These are phyloP conservation scores for Hycleus phaleratus DNA, from an alignment of 1,140 invertebrate species.

Conservation along the genomic window DNA sequence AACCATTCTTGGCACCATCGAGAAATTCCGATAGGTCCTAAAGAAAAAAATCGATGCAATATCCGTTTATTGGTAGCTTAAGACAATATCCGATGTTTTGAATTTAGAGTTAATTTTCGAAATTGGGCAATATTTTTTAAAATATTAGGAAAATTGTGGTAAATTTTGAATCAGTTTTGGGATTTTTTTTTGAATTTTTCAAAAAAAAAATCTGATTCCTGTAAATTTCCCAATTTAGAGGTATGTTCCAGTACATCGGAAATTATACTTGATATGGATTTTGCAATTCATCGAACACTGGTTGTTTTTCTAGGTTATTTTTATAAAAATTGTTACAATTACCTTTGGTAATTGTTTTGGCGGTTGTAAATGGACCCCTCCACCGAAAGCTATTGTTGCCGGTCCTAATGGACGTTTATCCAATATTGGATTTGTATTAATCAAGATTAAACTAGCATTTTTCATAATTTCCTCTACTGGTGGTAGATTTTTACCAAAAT, in stretches of 20 bases:
- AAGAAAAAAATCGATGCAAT: slow-evolving; percentile 6
- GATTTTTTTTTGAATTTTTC: too few relatives aligned
- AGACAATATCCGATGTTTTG: too few relatives aligned
- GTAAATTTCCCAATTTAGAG: too few relatives aligned
- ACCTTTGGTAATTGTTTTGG: slow-evolving; percentile 34
- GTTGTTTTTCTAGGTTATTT: too few relatives aligned
- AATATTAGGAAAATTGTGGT: too few relatives aligned
- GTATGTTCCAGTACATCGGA: too few relatives aligned
- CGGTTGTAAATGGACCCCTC: slow-evolving; percentile 38
- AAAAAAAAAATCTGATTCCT: too few relatives aligned
- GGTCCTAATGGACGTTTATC: slow-evolving; percentile 5
- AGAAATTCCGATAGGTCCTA: slow-evolving; percentile 43
- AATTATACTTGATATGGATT: too few relatives aligned
- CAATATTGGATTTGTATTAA: slow-evolving; percentile 31
- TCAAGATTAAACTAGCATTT: slow-evolving; percentile 30
- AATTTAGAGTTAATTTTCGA: too few relatives aligned
- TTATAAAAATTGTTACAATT: not conserved
- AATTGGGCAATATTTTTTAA: too few relatives aligned
- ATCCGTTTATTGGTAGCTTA: not conserved
- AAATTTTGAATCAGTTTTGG: too few relatives aligned
- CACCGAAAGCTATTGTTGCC: slow-evolving; percentile 33
- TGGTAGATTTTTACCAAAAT: slow-evolving; percentile 31
- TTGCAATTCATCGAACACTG: too few relatives aligned
- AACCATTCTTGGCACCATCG: slow-evolving; percentile 41
- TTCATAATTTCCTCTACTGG: slow-evolving; percentile 24